Conservation (phyloP, 1,140 invertebrate genomes). For the Uloborus diversus region DNA sequence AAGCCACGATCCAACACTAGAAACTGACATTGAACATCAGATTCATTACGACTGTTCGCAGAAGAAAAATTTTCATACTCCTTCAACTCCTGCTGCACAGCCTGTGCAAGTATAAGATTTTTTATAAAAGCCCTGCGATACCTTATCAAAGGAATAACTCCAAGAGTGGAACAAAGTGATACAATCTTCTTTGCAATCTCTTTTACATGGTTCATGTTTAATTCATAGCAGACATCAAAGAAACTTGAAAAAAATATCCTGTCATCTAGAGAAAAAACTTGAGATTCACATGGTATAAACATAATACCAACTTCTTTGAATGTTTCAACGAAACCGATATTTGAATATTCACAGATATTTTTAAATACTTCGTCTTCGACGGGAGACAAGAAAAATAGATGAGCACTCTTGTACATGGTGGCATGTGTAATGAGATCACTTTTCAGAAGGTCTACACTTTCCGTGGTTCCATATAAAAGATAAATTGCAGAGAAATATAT, state of each 20-base stretch:
- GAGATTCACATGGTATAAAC: constrained; percentile 28
- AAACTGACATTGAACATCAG: neutral
- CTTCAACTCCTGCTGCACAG: constrained; percentile 16
- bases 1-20: constrained; percentile 42
- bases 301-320: constrained; percentile 15
- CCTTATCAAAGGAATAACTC: constrained; percentile 26
- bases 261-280: constrained; percentile 27
- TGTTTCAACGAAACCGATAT: neutral
- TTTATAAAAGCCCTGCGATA: constrained; percentile 39
- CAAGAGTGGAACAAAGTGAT: constrained; percentile 6
- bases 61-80: neutral
- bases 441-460: no score
- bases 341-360: neutral
- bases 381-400: neutral
- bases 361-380: constrained; percentile 9
- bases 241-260: neutral
- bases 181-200: constrained; percentile 21
- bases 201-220: neutral
- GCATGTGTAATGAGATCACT: neutral
- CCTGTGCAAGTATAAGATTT: constrained; percentile 37
- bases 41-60: neutral
- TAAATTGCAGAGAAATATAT: neutral
- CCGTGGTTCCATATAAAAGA: neutral
- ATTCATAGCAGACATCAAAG: constrained; percentile 15
- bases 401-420: neutral